phyloP scores from a whole-genome alignment of 2,113 vertebrate species.

The Protomyctophum bolini region DNA sequence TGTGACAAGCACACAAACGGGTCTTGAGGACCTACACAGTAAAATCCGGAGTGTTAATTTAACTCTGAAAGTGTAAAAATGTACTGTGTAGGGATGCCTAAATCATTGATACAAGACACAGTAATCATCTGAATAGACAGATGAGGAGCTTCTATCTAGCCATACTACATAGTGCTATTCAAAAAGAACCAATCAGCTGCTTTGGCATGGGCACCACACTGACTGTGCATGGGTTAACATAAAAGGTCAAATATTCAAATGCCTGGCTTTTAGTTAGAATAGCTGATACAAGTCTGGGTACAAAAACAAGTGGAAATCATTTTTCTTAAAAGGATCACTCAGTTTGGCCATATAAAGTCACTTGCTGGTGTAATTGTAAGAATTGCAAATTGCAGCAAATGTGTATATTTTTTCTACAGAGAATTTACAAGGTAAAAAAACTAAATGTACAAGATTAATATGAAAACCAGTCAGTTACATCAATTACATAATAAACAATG shows the following conservation, averaged over 20 bases:
- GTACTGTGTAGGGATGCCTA: conserved; percentile 25
- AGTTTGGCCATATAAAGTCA: conserved; percentile 91
- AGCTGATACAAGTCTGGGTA: conserved; percentile 61
- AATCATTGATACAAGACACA: conserved; percentile 49
- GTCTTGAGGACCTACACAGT: conserved; percentile 25
- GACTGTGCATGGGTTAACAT: conserved; percentile 54
- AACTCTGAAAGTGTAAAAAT: too few species aligned
- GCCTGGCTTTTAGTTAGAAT: conserved; percentile 54
- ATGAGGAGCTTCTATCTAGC: conserved; percentile 28
- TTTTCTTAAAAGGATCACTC: conserved; percentile 77
- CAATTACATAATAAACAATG: conserved; percentile 96
- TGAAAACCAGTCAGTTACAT: conserved; percentile 92
- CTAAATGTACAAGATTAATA: conserved; percentile 98
- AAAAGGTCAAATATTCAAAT: conserved; percentile 61
- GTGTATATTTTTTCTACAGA: conserved; percentile 85
- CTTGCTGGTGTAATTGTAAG: conserved; percentile 95
- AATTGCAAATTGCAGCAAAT: conserved; percentile 95
- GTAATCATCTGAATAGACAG: conserved; percentile 39
- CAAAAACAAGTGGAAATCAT: conserved; percentile 68
- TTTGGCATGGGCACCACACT: conserved; percentile 66
- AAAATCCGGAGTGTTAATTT: too few species aligned
- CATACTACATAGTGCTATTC: conserved; percentile 40
- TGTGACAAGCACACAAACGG: conserved; percentile 36
- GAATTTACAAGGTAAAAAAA: conserved; percentile 99
- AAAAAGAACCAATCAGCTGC: conserved; percentile 64